Base-by-base conservation (phyloP, 2,113 vertebrate species). In the Hydrolagus affinis region DNA sequence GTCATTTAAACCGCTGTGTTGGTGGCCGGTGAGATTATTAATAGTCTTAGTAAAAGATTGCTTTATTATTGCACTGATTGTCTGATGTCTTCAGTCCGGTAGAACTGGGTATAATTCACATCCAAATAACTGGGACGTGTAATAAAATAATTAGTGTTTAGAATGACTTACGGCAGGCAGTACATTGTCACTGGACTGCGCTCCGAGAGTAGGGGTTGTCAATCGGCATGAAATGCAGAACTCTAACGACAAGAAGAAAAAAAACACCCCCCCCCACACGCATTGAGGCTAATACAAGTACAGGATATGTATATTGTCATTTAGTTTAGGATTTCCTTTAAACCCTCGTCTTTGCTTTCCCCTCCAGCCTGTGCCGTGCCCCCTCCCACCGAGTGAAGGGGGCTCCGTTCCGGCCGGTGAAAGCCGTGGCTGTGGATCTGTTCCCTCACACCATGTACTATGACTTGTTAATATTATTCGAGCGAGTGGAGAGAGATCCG, bases 381-480 rank as follows among this genome's bases (percentile, higher is more conserved):
- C 96, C 97, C 0, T 98, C 98, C 68, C 98, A 99, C 88, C 92
- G 97, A 3, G 97, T 98, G 1, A 96, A 92, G 17, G 98, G 97
- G 60, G 89, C 89, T 0, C 90, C 96, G 0, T 99, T 99, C 92
- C 94, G 94, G 2, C 97, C 97, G 0, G 85, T 96, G 9, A 91
- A 92, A 89, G 95, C 97, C 0, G 86, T 96, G 92, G 95, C 97
- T 0, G 96, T 99, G 89, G 98, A 99, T 87, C 93, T 99, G 73
- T 99, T 99, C 88, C 98, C 98, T 0, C 98, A 99, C 89, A 99
- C 97, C 6, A 91, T 93, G 74, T 96, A 99, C 56, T 96, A 96
- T 0, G 98, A 99, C 90, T 90, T 96, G 87, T 92, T 99, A 1
- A 90, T 99, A 86, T 89, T 97, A 87, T 94, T 99, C 9, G 96